Conservation (phyloP, 2,113 vertebrate species). For the Rana temporaria region DNA sequence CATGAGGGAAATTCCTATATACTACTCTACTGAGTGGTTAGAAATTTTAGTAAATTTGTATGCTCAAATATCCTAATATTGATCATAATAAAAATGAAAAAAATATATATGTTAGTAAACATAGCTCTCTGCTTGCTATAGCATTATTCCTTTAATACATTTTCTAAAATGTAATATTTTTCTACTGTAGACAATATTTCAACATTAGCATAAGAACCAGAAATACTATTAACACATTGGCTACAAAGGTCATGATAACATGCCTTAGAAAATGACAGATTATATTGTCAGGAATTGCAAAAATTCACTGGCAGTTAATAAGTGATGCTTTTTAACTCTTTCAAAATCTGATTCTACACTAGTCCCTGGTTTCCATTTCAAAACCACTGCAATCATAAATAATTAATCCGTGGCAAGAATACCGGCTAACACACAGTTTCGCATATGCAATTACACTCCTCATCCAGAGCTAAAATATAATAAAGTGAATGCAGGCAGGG, state of each 20-base stretch:
- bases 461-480: not conserved
- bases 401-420: conserved; percentile 48
- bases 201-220: not conserved
- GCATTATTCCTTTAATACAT: no score
- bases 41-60: no score
- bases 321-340: conserved; percentile 60
- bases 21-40: no score
- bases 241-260: conserved; percentile 66
- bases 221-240: conserved; percentile 62
- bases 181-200: no score
- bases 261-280: conserved; percentile 53
- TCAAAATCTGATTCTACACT: conserved; percentile 57
- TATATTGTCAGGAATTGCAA: conserved; percentile 56
- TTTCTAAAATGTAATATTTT: no score
- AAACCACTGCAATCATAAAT: conserved; percentile 50
- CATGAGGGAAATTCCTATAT: no score
- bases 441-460: conserved; percentile 18
- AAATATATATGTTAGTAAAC: no score
- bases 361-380: conserved; percentile 57
- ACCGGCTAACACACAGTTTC: conserved; percentile 27
- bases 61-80: no score
- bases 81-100: no score
- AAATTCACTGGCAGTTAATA: conserved; percentile 49
- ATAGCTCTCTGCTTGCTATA: no score
- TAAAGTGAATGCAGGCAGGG: not conserved